These are phyloP conservation scores for Hipparchia semele DNA, from an alignment of 2,888 invertebrate species.

Conservation along the genomic window DNA sequence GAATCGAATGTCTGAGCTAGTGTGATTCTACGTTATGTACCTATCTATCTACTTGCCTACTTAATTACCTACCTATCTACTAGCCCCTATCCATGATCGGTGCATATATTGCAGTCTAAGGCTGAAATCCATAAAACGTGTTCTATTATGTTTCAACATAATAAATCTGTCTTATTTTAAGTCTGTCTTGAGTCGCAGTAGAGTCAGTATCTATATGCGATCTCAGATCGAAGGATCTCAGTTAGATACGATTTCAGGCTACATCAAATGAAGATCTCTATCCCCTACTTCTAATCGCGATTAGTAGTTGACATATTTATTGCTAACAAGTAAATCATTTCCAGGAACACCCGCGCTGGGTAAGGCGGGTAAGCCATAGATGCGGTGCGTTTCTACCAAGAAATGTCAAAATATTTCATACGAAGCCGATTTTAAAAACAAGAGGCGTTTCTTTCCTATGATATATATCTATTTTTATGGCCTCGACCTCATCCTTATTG, in stretches of 20 bases:
- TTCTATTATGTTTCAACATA: too few species aligned
- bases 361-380: conserved; percentile 46
- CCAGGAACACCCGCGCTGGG: conserved; percentile 58
- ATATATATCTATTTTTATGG: conserved; percentile 70
- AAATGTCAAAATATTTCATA: conserved; percentile 80
- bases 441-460: conserved; percentile 64
- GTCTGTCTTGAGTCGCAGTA: too few species aligned
- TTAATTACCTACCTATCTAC: neutral
- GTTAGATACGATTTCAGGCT: neutral
- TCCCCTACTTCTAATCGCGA: conserved; percentile 27
- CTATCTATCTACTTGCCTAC: neutral
- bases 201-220: too few species aligned
- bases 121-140: too few species aligned
- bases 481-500: conserved; percentile 53
- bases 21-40: neutral
- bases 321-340: conserved; percentile 47
- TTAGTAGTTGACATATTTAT: conserved; percentile 53
- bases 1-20: conserved; percentile 55
- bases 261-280: conserved; percentile 11
- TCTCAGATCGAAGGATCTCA: too few species aligned
- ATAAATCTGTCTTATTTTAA: too few species aligned
- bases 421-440: conserved; percentile 59
- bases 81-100: neutral
- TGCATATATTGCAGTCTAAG: too few species aligned
- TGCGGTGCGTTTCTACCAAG: conserved; percentile 59